These are phyloP conservation scores for Spongilla lacustris DNA, from an alignment of 37 sponge, comb jelly and placozoan genomes.

Conservation along the genomic window DNA sequence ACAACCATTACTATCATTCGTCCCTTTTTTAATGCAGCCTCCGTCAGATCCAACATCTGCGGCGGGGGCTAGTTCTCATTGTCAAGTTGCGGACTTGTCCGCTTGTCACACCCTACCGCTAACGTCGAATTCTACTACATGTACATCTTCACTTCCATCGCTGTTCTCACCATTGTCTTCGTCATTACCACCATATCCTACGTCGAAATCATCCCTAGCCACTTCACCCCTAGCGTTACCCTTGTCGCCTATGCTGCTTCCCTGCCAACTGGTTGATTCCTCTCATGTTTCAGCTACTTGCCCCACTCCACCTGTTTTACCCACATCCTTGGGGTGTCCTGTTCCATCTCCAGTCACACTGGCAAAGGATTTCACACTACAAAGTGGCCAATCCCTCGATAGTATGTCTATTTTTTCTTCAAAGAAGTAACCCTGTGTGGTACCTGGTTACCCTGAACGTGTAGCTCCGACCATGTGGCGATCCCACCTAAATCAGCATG, in stretches of 20 bases:
- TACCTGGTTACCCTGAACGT: not conserved
- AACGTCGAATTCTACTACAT: too few species aligned
- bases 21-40: too few species aligned
- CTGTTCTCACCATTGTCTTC: not conserved
- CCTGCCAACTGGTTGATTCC: not conserved
- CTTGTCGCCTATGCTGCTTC: not conserved
- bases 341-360: not conserved
- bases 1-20: too few species aligned
- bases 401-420: not conserved
- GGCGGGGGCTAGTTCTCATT: too few species aligned
- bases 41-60: too few species aligned
- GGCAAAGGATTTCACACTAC: not conserved
- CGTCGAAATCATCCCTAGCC: not conserved
- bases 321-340: not conserved
- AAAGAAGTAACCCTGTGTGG: not conserved
- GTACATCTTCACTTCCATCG: not conserved
- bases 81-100: too few species aligned
- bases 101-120: too few species aligned
- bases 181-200: not conserved
- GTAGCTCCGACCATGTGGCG: not conserved
- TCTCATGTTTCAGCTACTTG: not conserved
- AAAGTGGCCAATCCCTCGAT: not conserved
- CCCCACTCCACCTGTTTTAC: not conserved
- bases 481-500: slow-evolving; percentile 1
- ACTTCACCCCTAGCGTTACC: not conserved